Evolutionary conservation across 2,113 vertebrate species (phyloP).

Genomic region (Todiramphus saurophagus): DNA sequence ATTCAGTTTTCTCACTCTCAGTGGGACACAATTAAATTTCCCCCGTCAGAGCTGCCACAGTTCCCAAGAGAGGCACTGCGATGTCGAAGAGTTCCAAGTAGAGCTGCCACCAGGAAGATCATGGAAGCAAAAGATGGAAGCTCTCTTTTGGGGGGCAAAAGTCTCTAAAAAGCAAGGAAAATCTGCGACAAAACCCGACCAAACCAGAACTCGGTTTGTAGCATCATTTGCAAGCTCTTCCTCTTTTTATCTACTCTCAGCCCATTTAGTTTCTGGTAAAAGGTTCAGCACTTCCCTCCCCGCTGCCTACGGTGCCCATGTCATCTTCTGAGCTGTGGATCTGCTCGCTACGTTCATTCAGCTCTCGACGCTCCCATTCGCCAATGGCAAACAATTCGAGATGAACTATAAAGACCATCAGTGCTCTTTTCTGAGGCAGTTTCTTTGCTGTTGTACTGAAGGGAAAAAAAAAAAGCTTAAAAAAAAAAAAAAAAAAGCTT

Average conservation of each 20-base stretch:
- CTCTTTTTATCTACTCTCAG: background rate
- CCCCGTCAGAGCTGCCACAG: background rate
- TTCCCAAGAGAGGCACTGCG: background rate
- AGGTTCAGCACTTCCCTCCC: background rate
- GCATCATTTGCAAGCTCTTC: background rate
- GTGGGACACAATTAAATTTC: background rate
- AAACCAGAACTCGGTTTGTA: background rate
- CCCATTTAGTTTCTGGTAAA: background rate
- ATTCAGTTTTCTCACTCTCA: background rate
- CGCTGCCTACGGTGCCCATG: background rate
- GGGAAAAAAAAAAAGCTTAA: background rate
- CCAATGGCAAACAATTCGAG: background rate
- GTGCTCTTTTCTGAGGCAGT: background rate
- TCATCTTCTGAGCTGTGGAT: background rate
- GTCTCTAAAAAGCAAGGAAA: background rate
- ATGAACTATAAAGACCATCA: background rate
- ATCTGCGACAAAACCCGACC: background rate
- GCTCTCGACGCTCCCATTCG: background rate
- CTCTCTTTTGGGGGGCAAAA: background rate
- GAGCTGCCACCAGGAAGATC: rapidly evolving
- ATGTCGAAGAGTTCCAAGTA: rapidly evolving
- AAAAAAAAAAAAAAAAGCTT: background rate
- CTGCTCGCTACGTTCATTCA: background rate
- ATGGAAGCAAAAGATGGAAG: background rate
- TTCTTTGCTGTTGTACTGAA: background rate